These are phyloP conservation scores for Celastrina argiolus DNA, from an alignment of 2,888 invertebrate genomes.

Conservation along the genomic window DNA sequence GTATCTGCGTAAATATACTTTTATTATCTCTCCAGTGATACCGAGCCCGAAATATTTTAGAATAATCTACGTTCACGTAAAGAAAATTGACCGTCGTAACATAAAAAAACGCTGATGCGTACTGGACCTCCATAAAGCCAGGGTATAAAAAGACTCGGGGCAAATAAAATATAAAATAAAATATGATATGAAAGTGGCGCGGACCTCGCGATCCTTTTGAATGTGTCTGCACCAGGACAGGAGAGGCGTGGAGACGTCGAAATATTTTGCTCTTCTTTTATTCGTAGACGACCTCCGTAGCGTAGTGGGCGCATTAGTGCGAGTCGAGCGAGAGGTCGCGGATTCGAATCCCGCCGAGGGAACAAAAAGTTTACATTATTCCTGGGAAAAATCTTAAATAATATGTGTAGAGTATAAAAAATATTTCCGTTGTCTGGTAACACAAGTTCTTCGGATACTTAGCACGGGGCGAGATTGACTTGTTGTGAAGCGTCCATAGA, in stretches of 20 bases:
- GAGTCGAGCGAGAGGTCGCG: too few relatives aligned
- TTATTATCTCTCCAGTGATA: background rate
- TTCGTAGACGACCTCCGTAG: too few relatives aligned
- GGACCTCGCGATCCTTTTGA: conserved; percentile 73
- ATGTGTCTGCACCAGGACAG: conserved; percentile 56
- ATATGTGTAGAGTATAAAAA: too few relatives aligned
- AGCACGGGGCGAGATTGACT: too few relatives aligned
- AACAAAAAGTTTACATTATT: too few relatives aligned
- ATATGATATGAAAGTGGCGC: conserved; percentile 74
- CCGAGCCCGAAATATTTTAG: conserved; percentile 8
- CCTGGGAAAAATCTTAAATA: too few relatives aligned
- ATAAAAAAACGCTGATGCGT: conserved; percentile 50
- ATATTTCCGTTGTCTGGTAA: too few relatives aligned
- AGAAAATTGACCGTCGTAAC: conserved; percentile 27
- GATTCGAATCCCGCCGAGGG: too few relatives aligned
- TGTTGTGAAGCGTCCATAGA: too few relatives aligned
- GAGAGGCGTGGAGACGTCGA: conserved; percentile 38
- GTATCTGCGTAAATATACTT: background rate
- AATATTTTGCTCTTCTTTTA: background rate
- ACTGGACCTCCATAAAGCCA: conserved; percentile 54
- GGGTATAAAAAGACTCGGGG: conserved; percentile 68
- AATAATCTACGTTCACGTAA: conserved; percentile 18
- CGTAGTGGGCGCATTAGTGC: too few relatives aligned
- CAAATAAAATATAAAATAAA: conserved; percentile 76
- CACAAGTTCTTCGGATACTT: too few relatives aligned